Evolutionary conservation across 2,797 vertebrate species (phyloP).

Genomic region (Lycodopsis pacificus): DNA sequence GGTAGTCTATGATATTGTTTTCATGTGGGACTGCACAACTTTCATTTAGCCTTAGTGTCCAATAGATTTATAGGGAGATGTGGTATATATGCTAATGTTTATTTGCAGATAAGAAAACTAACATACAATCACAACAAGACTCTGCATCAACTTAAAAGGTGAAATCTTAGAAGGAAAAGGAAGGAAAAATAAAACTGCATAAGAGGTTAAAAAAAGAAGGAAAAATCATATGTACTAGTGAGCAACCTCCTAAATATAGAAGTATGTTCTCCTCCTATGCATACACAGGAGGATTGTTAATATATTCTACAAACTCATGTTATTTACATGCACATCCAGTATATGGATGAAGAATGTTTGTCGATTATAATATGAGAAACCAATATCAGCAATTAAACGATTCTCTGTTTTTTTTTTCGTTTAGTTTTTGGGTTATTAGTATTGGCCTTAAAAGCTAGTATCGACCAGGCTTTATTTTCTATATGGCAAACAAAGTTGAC

Average conservation of each 20-base stretch:
- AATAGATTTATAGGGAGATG: neutral
- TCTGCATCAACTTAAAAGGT: neutral
- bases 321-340: neutral
- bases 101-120: neutral
- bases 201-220: no score
- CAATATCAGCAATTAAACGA: neutral
- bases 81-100: neutral
- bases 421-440: neutral
- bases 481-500: neutral
- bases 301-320: neutral
- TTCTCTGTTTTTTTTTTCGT: neutral
- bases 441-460: neutral
- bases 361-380: neutral
- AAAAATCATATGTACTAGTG: neutral
- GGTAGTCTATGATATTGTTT: neutral
- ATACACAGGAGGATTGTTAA: neutral
- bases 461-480: neutral
- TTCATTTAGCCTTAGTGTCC: neutral
- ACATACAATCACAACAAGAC: neutral
- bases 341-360: neutral
- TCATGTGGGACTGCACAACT: neutral
- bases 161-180: neutral
- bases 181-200: neutral
- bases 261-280: neutral
- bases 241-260: neutral